phyloP scores from a whole-genome alignment of 23 tunicate species.

The Botrylloides violaceus region DNA sequence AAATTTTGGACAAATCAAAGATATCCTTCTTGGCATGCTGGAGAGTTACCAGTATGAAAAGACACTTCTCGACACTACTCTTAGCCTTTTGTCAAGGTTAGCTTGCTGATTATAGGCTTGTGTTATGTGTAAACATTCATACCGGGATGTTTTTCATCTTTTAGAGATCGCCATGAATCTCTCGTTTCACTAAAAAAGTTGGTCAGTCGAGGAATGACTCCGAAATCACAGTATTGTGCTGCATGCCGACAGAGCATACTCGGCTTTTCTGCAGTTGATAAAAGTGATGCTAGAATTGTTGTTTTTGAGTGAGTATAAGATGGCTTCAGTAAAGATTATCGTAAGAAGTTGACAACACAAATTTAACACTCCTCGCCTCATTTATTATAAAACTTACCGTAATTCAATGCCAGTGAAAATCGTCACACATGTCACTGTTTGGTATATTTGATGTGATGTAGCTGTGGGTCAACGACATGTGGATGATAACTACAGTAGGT shows the following conservation, averaged over 20 bases:
- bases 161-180: slow-evolving; percentile 65
- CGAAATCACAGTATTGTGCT: slow-evolving; percentile 59
- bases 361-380: too few relatives aligned
- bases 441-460: too few relatives aligned
- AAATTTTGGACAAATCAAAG: slow-evolving; percentile 76
- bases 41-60: slow-evolving; percentile 85
- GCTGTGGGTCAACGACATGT: too few relatives aligned
- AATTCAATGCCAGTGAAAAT: too few relatives aligned
- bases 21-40: slow-evolving; percentile 82
- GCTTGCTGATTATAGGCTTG: too few relatives aligned
- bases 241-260: slow-evolving; percentile 40
- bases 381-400: too few relatives aligned
- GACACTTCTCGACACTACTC: slow-evolving; percentile 69
- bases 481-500: too few relatives aligned
- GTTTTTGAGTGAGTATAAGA: slow-evolving; percentile 67
- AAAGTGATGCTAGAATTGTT: slow-evolving; percentile 14
- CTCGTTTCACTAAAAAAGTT: slow-evolving; percentile 27
- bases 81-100: slow-evolving; percentile 71
- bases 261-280: slow-evolving; percentile 15
- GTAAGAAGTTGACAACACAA: too few relatives aligned
- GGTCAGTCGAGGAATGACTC: slow-evolving; percentile 60
- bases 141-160: background rate
- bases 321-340: too few relatives aligned
- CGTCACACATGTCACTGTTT: too few relatives aligned
- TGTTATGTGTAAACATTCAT: background rate